Conservation (phyloP, 2,113 vertebrate genomes). For the Eira barbara region DNA sequence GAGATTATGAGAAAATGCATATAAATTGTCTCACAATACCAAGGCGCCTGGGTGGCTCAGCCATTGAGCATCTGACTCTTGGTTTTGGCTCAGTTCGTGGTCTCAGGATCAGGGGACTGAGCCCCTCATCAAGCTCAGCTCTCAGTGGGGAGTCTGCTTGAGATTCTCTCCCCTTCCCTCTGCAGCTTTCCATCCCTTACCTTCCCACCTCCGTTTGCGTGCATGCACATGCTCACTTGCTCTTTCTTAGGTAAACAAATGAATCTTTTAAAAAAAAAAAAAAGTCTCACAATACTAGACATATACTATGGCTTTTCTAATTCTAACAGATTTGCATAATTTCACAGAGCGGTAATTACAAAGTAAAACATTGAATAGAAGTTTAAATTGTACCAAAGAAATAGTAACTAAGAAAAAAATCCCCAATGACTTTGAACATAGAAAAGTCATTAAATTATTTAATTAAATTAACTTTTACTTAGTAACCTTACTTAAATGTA, state of each 20-base stretch:
- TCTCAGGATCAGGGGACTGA: not conserved
- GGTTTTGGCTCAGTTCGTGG: not conserved
- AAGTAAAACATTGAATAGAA: not conserved
- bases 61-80: not conserved
- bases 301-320: not conserved
- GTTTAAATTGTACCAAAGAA: not conserved
- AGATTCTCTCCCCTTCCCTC: not conserved
- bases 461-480: not conserved
- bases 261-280: not conserved
- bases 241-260: not conserved
- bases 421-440: not conserved
- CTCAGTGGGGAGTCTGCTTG: not conserved
- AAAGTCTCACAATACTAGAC: not conserved
- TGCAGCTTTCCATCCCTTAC: not conserved
- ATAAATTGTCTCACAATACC: not conserved
- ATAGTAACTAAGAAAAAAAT: not conserved
- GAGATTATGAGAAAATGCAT: not conserved
- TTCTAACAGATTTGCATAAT: not conserved
- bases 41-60: not conserved
- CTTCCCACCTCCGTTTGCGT: not conserved
- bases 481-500: not conserved
- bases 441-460: not conserved
- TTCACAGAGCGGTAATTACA: conserved; percentile 2
- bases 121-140: not conserved
- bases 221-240: not conserved